Percentiles rank a stretch among this genome's conserved stretches.
Evolutionary conservation across 2,888 invertebrate species (phyloP).

Genomic region (Sphaeridia pumilis): DNA sequence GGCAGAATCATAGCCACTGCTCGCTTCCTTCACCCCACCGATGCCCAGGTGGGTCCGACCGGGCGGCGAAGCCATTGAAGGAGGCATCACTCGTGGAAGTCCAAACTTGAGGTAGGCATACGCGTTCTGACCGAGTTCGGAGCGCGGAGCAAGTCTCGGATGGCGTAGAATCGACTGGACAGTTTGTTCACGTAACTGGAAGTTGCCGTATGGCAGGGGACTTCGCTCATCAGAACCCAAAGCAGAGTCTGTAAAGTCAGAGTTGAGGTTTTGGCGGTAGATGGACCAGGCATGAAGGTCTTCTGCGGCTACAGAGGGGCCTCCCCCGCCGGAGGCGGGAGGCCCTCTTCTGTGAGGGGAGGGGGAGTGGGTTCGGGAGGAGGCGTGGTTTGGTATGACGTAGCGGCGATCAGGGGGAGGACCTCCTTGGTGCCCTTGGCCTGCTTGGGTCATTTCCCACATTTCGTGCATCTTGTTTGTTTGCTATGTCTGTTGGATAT

Average conservation of each 20-base stretch:
- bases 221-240: slow-evolving; percentile 85
- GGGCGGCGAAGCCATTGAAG: slow-evolving; percentile 38
- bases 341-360: slow-evolving; percentile 6
- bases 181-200: slow-evolving; percentile 81
- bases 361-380: slow-evolving; percentile 11
- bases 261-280: slow-evolving; percentile 76
- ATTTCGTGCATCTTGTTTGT: slow-evolving; percentile 34
- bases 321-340: slow-evolving; percentile 7
- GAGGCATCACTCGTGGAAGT: slow-evolving; percentile 79
- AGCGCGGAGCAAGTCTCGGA: slow-evolving; percentile 50
- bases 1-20: slow-evolving; percentile 55
- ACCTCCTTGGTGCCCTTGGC: slow-evolving; percentile 3
- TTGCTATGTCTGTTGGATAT: no score
- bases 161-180: slow-evolving; percentile 82
- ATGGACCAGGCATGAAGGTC: slow-evolving; percentile 95
- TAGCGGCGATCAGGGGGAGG: slow-evolving; percentile 41
- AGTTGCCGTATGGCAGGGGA: slow-evolving; percentile 85
- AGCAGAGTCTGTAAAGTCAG: slow-evolving; percentile 89
- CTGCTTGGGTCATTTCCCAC: slow-evolving; percentile 46
- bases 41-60: slow-evolving; percentile 45
- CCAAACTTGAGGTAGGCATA: slow-evolving; percentile 91
- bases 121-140: slow-evolving; percentile 78
- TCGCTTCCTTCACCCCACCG: slow-evolving; percentile 63
- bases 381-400: slow-evolving; percentile 6
- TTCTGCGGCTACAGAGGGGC: slow-evolving; percentile 56